Conservation (phyloP, 30 jellyfish, hydroid and myxozoan species). For the Hydractinia echinata region DNA sequence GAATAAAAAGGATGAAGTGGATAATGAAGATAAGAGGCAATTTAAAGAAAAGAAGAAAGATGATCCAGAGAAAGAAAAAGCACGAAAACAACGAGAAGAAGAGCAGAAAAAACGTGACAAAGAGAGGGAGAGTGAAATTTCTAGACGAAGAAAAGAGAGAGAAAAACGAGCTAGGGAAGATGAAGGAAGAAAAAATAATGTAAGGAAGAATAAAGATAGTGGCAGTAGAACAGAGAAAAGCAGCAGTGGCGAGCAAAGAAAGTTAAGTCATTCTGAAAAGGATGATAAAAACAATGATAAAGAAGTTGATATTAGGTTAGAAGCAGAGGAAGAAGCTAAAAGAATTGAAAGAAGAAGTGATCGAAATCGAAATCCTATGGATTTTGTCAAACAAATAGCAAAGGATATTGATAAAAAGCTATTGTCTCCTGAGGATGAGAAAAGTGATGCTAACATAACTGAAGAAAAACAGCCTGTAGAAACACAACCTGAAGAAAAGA, state of each 20-base stretch:
- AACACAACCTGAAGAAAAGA: too few species aligned
- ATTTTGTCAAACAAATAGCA: conserved; percentile 31
- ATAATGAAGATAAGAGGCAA: conserved; percentile 23
- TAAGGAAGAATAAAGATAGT: not conserved
- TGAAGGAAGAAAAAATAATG: conserved; percentile 2
- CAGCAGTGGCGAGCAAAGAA: not conserved
- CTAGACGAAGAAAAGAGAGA: conserved; percentile 29
- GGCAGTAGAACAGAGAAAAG: conserved; percentile 3
- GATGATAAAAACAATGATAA: not conserved
- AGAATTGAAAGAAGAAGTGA: conserved; percentile 22
- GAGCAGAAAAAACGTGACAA: conserved; percentile 7
- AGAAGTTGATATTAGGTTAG: conserved; percentile 6
- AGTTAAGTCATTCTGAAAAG: not conserved
- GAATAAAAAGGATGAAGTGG: not conserved
- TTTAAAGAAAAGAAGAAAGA: conserved; percentile 20
- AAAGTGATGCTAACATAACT: not conserved
- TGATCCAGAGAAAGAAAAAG: not conserved
- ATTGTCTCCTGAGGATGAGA: not conserved
- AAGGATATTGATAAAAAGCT: conserved; percentile 23
- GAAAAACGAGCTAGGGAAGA: conserved; percentile 30
- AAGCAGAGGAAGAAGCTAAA: conserved; percentile 30
- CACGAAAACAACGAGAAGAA: conserved; percentile 1
- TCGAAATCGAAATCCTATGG: conserved; percentile 27
- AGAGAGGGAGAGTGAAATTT: conserved; percentile 29
- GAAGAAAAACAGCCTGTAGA: too few species aligned